These are phyloP conservation scores for Percopsis omiscomaycus DNA, from an alignment of 2,797 vertebrate species.

Conservation along the genomic window DNA sequence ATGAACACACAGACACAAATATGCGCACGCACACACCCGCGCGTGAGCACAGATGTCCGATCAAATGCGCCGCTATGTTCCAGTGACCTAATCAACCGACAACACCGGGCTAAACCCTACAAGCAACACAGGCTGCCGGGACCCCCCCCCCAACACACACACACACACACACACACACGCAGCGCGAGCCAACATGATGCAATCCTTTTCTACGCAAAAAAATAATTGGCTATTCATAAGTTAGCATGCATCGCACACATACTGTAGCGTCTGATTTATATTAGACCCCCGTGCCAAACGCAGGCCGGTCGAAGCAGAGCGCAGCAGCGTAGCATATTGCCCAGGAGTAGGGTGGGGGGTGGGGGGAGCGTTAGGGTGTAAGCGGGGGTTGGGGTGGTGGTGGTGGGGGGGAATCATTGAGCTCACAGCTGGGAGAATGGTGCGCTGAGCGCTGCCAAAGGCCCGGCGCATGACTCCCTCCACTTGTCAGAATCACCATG, in stretches of 20 bases:
- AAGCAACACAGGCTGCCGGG: not conserved
- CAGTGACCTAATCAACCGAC: not conserved
- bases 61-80: constrained; percentile 32
- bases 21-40: not conserved
- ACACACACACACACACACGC: not conserved
- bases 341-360: constrained; percentile 59
- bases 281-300: constrained; percentile 52
- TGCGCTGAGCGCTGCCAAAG: constrained; percentile 88
- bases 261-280: constrained; percentile 65
- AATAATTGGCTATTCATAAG: constrained; percentile 44
- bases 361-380: constrained; percentile 31
- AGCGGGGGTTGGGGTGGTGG: constrained; percentile 48
- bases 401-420: constrained; percentile 54
- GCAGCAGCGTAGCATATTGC: constrained; percentile 78
- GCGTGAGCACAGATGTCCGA: constrained; percentile 15
- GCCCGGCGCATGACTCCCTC: constrained; percentile 93
- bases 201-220: not conserved
- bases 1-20: not conserved
- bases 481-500: constrained; percentile 92
- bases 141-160: not conserved
- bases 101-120: not conserved
- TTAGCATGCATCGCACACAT: constrained; percentile 46
- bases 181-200: not conserved
- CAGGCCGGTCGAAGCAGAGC: constrained; percentile 64
- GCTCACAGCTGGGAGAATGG: constrained; percentile 92